These are phyloP conservation scores for Drosophila yakuba DNA, from an alignment of 1,140 invertebrate species.

Conservation along the genomic window DNA sequence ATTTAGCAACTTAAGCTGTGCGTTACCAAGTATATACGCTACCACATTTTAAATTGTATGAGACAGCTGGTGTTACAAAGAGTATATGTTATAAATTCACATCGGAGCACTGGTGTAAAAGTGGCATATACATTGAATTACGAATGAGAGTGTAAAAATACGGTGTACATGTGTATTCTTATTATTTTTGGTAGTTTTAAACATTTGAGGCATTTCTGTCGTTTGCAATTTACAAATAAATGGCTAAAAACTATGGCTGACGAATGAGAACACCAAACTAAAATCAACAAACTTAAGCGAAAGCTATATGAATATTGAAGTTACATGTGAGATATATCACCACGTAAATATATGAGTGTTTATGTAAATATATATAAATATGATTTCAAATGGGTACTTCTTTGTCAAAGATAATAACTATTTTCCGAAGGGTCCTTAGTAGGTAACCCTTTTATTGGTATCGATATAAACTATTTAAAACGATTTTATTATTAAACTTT, in stretches of 20 bases:
- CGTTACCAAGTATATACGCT: slow-evolving; percentile 34
- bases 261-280: slow-evolving; percentile 40
- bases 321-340: slow-evolving; percentile 20
- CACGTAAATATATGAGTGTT: slow-evolving; percentile 30
- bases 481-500: not conserved
- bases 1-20: slow-evolving; percentile 52
- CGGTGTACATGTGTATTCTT: slow-evolving; percentile 50
- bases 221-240: slow-evolving; percentile 52
- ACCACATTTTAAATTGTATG: slow-evolving; percentile 7
- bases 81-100: not conserved
- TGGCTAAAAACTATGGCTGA: slow-evolving; percentile 71
- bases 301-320: slow-evolving; percentile 54
- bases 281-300: slow-evolving; percentile 59
- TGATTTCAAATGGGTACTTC: slow-evolving; percentile 19
- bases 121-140: slow-evolving; percentile 22
- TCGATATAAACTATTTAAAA: too few relatives aligned
- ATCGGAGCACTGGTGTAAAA: slow-evolving; percentile 9
- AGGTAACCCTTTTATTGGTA: not conserved
- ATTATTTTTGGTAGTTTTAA: slow-evolving; percentile 75
- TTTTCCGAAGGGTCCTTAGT: not conserved
- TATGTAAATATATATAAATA: slow-evolving; percentile 35
- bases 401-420: not conserved
- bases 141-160: slow-evolving; percentile 70
- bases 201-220: slow-evolving; percentile 77
- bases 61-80: not conserved